phyloP scores from a whole-genome alignment of 1,140 invertebrate species.

The Acromyrmex echinatior region DNA sequence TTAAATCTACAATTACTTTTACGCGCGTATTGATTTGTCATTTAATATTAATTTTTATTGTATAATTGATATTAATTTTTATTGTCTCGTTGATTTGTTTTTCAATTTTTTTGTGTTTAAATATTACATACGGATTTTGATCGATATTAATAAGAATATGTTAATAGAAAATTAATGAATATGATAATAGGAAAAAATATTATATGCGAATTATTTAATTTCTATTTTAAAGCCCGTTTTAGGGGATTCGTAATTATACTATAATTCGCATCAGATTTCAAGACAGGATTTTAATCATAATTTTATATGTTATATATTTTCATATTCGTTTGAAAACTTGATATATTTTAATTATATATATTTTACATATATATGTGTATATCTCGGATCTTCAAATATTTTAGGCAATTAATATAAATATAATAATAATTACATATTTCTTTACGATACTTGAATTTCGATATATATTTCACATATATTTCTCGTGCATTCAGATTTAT shows the following conservation, averaged over 20 bases:
- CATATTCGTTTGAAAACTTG: neutral
- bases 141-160: no score
- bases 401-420: neutral
- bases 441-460: neutral
- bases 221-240: neutral
- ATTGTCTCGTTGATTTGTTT: neutral
- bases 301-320: neutral
- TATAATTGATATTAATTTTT: neutral
- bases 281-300: neutral
- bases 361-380: neutral
- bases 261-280: neutral
- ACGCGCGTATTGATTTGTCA: neutral
- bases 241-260: neutral
- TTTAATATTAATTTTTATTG: neutral
- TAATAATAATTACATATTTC: neutral
- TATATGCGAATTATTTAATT: slow-evolving; percentile 3
- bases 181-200: neutral
- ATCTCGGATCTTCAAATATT: neutral
- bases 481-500: neutral
- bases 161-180: no score
- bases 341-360: slow-evolving; percentile 3
- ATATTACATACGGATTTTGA: neutral
- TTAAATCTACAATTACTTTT: neutral
- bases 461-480: neutral
- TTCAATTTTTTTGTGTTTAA: neutral